These are phyloP conservation scores for Uria aalge DNA, from an alignment of 2,113 vertebrate genomes.

Conservation along the genomic window DNA sequence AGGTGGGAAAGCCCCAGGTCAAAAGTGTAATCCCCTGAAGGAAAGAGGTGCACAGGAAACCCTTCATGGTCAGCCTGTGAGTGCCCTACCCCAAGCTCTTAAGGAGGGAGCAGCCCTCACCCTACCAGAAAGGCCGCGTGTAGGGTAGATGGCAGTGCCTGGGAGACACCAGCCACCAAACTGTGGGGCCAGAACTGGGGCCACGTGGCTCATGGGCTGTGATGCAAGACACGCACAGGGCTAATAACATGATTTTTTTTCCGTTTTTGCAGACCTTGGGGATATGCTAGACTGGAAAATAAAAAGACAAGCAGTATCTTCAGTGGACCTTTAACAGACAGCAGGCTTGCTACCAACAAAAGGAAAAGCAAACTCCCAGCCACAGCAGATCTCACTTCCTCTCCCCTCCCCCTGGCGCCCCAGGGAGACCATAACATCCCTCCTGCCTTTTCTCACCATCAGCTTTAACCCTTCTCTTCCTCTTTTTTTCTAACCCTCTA, in stretches of 20 bases:
- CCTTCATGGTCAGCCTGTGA: not conserved
- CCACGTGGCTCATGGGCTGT: rapidly evolving
- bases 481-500: not conserved
- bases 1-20: not conserved
- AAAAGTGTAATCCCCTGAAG: not conserved
- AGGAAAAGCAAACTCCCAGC: not conserved
- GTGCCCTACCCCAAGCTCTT: not conserved
- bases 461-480: constrained; percentile 11
- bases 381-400: constrained; percentile 14
- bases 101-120: not conserved
- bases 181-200: not conserved
- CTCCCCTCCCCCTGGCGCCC: not conserved
- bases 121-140: rapidly evolving
- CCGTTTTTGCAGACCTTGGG: not conserved
- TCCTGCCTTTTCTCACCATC: not conserved
- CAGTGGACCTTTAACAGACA: not conserved
- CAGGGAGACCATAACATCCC: not conserved
- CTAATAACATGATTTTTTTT: not conserved
- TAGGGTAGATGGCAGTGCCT: not conserved
- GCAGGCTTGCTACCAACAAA: not conserved
- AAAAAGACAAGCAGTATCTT: rapidly evolving
- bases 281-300: not conserved
- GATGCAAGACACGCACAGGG: not conserved
- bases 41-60: not conserved
- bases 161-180: not conserved